Base-by-base conservation (phyloP, 2,797 vertebrate species). In the Ciconia nigra region DNA sequence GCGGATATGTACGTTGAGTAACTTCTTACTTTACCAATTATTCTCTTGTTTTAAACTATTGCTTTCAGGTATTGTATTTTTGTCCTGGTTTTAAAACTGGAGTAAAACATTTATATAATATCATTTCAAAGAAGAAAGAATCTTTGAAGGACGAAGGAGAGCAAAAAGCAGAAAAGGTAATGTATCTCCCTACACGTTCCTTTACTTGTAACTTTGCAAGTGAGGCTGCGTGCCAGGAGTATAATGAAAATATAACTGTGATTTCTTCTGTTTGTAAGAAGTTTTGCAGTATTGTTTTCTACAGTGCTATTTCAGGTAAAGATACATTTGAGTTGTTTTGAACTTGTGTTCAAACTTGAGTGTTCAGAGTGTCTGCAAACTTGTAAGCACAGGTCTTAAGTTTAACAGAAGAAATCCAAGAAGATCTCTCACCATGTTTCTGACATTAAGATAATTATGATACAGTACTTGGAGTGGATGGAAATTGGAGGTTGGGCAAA, bases 41-140 rank as follows among this genome's bases (percentile, higher is more conserved):
- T 55, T 61, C 29, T 95, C 5, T 37, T 66, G 13, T 94, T 96
- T 84, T 87, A 49, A 93, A 90, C 78, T 92, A 35, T 79, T 78
- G 79, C 80, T 93, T 31, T 52, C 95, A 99, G 99, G 99, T 99
- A 44, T 98, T 99, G 29, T 99, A 99, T 98, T 99, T 99, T 97
- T 99, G 99, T 90, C 99, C 99, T 80, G 99, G 99, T 47, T 99
- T 99, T 98, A 99, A 99, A 98, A 98, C 98, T 83, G 99, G 99
- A 93, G 98, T 99, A 18, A 99, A 99, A 93, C 98, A 98, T 59
- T 98, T 99, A 93, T 98, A 98, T 96, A 98, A 97, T 52, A 97
- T 99, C 11, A 98, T 98, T 96, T 98, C 99, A 54, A 99, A 98
- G 97, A 98, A 98, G 93, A 99, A 97, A 96, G 98, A 99, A 73